Conservation (phyloP, 2,113 vertebrate species). For the Scophthalmus maximus region DNA sequence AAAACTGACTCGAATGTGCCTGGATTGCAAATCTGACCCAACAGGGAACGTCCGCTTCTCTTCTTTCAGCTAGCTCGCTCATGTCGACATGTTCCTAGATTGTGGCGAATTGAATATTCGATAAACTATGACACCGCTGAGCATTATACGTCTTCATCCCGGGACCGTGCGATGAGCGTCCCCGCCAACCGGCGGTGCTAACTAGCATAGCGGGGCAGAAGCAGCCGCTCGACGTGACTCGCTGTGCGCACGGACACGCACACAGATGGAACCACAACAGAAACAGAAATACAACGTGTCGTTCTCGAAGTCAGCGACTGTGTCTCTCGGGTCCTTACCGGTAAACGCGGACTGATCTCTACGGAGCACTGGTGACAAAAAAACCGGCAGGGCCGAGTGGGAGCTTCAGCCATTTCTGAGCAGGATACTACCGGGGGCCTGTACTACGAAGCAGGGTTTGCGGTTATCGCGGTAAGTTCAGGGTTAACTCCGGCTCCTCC, state of each 20-base stretch:
- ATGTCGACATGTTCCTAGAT: too few relatives aligned
- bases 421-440: conserved; percentile 71
- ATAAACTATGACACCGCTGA: neutral
- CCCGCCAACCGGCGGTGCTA: conserved; percentile 12
- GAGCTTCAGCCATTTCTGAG: conserved; percentile 91
- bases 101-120: too few relatives aligned
- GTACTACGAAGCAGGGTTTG: too few relatives aligned
- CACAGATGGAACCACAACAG: neutral
- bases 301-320: neutral
- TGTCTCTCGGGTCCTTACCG: conserved; percentile 72
- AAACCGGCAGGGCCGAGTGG: conserved; percentile 87
- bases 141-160: neutral
- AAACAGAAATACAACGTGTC: neutral
- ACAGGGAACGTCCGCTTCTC: neutral
- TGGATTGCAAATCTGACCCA: too few relatives aligned
- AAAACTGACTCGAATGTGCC: neutral
- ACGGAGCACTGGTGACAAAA: conserved; percentile 91
- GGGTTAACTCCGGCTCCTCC: too few relatives aligned
- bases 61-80: neutral
- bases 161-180: neutral
- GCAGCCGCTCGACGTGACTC: conserved; percentile 26
- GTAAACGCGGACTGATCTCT: conserved; percentile 85
- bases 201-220: conserved; percentile 39
- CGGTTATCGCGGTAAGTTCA: too few relatives aligned
- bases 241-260: neutral